Evolutionary conservation across 2,888 invertebrate species (phyloP), one percentile per base, ranked within the genome.

Genomic region (Neoscelio sp.): DNA sequence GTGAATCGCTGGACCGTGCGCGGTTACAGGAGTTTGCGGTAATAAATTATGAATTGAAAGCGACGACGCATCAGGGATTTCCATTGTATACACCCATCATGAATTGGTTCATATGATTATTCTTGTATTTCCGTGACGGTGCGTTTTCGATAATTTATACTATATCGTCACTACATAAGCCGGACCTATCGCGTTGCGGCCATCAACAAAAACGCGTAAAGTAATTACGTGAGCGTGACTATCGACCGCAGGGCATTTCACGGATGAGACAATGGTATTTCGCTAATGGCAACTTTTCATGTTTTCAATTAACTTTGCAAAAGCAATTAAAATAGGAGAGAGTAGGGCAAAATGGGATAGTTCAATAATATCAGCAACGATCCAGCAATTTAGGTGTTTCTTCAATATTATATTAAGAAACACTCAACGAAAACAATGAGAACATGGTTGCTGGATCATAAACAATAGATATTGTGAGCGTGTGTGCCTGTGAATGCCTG

Each of bases 31-130:
- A 62, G 17, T 42, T 60, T 52, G 42, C 54, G 28, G 42, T 64
- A 40, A 64, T 73, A 62, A 64, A 73, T 64, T 64, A 48, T 64
- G 30, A 73, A 73, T 73, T 64, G 64, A 54, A 54, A 62, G 46
- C 52, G 56, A 50, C 38, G 56, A 38, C 10, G 48, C 56, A 20
- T 46, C 33, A n/a, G 56, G 33, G 64, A 64, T 56, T 73, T 54
- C 13, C 18, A 48, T 38, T 42, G 48, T 46, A 46, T 26, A 26
- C 13, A 26, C 20, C 20, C 44, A 38, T 44, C 12, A 48, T 64
- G 40, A 62, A 73, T 50, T 17, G 65, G 48, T 58, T 42, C 35
- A 50, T 52, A 58, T 50, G 58, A 74, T 58, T 65, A 58, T 52
- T 60, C 50, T 54, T 58, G 60, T 46, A 60, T 73, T 56, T 64